A percentile compares a stretch with the other conserved stretches of the same genome.
These are phyloP conservation scores for Holacanthella duospinosa DNA, from an alignment of 2,888 invertebrate genomes.

Conservation along the genomic window DNA sequence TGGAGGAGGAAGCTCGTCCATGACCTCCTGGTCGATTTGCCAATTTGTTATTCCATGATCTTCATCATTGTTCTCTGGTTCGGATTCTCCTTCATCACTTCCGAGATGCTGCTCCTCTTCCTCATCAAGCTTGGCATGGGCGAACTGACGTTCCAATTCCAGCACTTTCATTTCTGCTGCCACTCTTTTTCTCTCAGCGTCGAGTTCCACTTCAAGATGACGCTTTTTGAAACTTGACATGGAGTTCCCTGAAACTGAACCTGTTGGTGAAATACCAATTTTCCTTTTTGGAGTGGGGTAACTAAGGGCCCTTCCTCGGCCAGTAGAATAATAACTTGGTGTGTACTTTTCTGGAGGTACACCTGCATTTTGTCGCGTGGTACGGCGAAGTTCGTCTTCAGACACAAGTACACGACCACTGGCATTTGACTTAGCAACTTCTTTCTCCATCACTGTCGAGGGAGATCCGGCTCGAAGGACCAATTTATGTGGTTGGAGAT, in stretches of 20 bases:
- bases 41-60: too few relatives aligned
- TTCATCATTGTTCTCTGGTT: too few relatives aligned
- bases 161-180: not conserved
- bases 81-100: not conserved
- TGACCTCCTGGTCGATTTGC: too few relatives aligned
- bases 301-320: too few relatives aligned
- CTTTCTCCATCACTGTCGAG: not conserved
- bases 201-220: not conserved
- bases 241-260: not conserved
- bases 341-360: not conserved
- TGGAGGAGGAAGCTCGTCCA: too few relatives aligned
- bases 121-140: not conserved
- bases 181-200: not conserved
- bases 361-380: not conserved
- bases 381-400: too few relatives aligned
- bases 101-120: not conserved
- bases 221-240: not conserved
- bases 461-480: not conserved
- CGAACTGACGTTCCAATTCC: not conserved
- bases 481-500: not conserved
- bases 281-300: not conserved
- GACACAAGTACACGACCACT: too few relatives aligned
- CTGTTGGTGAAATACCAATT: not conserved
- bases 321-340: not conserved
- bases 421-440: too few relatives aligned